Evolutionary conservation across 1,140 invertebrate species (phyloP), one percentile per base, ranked within the genome.

Genomic region (Drosophila pallidifrons): DNA sequence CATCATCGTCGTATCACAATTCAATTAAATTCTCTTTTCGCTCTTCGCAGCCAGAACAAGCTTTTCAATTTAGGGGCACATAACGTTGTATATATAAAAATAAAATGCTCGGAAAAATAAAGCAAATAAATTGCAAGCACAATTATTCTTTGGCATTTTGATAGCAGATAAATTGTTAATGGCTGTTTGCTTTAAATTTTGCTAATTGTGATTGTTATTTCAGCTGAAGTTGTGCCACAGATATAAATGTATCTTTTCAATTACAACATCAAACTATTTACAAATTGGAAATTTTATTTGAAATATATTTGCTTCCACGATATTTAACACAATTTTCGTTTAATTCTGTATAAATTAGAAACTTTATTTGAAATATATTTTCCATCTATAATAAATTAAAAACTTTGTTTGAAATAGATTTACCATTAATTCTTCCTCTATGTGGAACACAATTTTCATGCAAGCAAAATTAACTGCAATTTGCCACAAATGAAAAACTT

Each of bases 11-110:
- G 41, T 47, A 65, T 38, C 49, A 57, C 41, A 55, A 73, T 87
- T 86, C 81, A 86, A 86, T 86, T 79, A 77, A 79, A 77, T 67
- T 69, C 60, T 73, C 11, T 88, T 66, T 52, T 25, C 20, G 20
- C 20, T 49, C 61, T 25, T 7, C 5, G 8, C 1, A 10, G 20
- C 7, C 20, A 38, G 15, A 25, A 54, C 47, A 47, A 60, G 61
- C 57, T 64, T 70, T 65, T 49, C 32, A 80, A 67, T 67, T 76
- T 32, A 10, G 7, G 30, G 51, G 1, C n/a, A 43, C 2, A 54
- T 32, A 57, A 25, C 20, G 20, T 25, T 25, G 3, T 25, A 25
- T 25, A 20, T n/a, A 57, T 25, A 57, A 57, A 25, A 25, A 25
- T 25, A 25, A 25, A 25, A 25, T 41, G 32, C 10, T 57, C 8